Conservation (phyloP, 2,797 vertebrate species). For the Dicrostonyx torquatus region DNA sequence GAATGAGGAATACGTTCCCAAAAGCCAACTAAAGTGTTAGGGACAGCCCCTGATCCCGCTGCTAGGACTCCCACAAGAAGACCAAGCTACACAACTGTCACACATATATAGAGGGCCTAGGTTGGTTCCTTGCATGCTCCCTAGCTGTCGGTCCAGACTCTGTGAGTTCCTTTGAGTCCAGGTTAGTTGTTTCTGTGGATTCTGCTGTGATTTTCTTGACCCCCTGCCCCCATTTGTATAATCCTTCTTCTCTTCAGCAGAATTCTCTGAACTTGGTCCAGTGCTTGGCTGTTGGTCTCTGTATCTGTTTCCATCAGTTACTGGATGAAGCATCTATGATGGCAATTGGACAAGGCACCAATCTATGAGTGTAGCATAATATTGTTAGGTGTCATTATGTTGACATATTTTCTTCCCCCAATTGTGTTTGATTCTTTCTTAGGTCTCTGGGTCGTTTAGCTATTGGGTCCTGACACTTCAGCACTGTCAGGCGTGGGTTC, state of each 20-base stretch:
- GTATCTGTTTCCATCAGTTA: neutral
- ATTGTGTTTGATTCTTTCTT: no score
- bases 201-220: neutral
- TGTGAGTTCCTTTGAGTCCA: neutral
- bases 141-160: neutral
- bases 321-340: neutral
- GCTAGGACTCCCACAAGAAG: neutral
- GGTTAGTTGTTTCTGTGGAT: neutral
- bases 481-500: neutral
- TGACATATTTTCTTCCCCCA: neutral
- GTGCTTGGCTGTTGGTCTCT: neutral
- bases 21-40: neutral
- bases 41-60: neutral
- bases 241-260: neutral
- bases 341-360: neutral
- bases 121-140: neutral
- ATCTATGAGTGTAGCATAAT: neutral
- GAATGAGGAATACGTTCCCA: neutral
- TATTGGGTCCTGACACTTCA: neutral
- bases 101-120: neutral
- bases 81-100: neutral
- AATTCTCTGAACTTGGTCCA: neutral
- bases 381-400: neutral
- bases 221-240: neutral
- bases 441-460: neutral